These are phyloP conservation scores for Sitta europaea DNA, from an alignment of 2,113 vertebrate genomes.

Conservation along the genomic window DNA sequence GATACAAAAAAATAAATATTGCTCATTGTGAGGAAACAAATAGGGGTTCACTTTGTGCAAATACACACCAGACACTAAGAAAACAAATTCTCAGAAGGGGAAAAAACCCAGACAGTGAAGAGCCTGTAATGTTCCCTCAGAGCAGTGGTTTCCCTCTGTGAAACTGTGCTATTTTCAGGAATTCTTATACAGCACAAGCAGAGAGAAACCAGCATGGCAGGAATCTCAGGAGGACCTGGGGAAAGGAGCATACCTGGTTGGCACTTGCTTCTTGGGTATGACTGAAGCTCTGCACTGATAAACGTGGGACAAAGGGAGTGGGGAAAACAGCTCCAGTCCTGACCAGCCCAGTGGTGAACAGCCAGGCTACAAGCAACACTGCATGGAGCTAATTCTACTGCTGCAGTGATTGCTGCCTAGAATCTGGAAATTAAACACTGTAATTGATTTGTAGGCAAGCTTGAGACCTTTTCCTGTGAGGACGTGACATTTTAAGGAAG, in stretches of 20 bases:
- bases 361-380: neutral
- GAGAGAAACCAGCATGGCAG: neutral
- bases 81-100: neutral
- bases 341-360: neutral
- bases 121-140: neutral
- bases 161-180: neutral
- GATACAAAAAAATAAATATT: neutral
- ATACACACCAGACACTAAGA: neutral
- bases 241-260: fast-evolving
- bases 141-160: neutral
- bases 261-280: fast-evolving
- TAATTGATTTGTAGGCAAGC: neutral
- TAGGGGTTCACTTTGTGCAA: neutral
- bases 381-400: neutral
- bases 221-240: neutral
- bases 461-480: neutral
- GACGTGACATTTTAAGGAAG: neutral
- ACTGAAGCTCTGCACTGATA: neutral
- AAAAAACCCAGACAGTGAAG: neutral
- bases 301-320: neutral
- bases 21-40: neutral
- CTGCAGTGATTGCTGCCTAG: neutral
- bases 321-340: neutral
- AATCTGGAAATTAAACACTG: neutral
- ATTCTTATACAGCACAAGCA: neutral